Percentiles rank a stretch among this genome's conserved stretches.
Evolutionary conservation across 2,797 vertebrate genomes (phyloP).

Genomic region (Aeoliscus strigatus): DNA sequence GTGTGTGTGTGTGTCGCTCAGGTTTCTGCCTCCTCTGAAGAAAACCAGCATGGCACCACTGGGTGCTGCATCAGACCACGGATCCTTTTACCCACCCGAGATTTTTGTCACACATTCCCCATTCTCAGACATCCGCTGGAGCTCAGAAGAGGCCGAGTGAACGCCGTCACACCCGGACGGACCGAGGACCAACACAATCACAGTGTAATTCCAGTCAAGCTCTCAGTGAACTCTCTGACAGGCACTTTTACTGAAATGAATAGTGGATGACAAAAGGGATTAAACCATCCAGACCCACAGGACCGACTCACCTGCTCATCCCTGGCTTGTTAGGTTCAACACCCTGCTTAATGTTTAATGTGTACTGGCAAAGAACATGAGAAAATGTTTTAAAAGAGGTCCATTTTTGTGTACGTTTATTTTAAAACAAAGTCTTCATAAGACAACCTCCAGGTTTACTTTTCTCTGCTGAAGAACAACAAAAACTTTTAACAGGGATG

Average conservation of each 20-base stretch:
- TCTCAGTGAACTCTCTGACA: slow-evolving; percentile 20
- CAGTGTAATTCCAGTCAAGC: slow-evolving; percentile 49
- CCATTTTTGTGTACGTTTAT: too few species aligned
- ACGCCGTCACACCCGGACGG: slow-evolving; percentile 28
- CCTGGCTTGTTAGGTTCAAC: too few species aligned
- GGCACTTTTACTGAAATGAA: slow-evolving; percentile 34
- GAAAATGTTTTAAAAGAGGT: too few species aligned
- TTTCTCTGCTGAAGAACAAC: too few species aligned
- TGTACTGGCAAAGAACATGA: background rate
- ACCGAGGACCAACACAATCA: slow-evolving; percentile 35
- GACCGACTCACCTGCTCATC: too few species aligned
- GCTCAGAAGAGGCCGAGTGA: slow-evolving; percentile 9
- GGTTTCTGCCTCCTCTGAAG: slow-evolving; percentile 55
- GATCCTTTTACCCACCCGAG: slow-evolving; percentile 57
- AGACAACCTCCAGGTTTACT: too few species aligned
- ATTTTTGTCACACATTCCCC: slow-evolving; percentile 42
- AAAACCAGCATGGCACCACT: slow-evolving; percentile 17
- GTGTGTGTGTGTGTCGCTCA: slow-evolving; percentile 34
- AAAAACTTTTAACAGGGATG: too few species aligned
- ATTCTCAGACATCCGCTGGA: slow-evolving; percentile 2
- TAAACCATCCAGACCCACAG: slow-evolving; percentile 24
- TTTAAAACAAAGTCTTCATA: too few species aligned
- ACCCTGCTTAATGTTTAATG: background rate
- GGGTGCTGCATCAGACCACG: slow-evolving; percentile 19
- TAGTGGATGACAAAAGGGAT: slow-evolving; percentile 15